These are phyloP conservation scores for Micrastur ruficollis DNA, from an alignment of 2,797 vertebrate species.

Conservation along the genomic window DNA sequence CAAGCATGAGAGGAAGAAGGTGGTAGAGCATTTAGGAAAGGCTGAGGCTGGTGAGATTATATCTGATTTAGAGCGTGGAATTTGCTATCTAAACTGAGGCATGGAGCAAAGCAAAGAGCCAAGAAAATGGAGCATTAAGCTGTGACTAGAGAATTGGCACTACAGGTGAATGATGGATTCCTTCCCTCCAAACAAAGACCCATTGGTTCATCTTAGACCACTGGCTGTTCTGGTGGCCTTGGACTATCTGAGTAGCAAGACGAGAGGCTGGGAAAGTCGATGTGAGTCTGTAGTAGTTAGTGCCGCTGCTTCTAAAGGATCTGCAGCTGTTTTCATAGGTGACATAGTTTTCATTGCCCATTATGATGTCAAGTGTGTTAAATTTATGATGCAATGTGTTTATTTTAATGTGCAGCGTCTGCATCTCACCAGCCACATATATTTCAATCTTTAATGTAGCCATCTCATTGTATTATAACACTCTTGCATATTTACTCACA, in stretches of 20 bases:
- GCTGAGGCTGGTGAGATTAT: neutral
- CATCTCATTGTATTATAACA: slow-evolving; percentile 9
- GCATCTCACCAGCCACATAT: slow-evolving; percentile 25
- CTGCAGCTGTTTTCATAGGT: slow-evolving; percentile 30
- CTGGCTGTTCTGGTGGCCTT: neutral
- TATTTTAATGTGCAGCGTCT: slow-evolving; percentile 39
- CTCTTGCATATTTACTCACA: slow-evolving; percentile 43
- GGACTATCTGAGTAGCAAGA: neutral
- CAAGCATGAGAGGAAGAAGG: neutral
- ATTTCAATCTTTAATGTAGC: slow-evolving; percentile 55
- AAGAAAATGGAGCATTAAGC: neutral
- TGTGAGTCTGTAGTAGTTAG: neutral
- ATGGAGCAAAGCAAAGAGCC: neutral
- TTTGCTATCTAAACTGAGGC: neutral
- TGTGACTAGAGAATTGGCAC: neutral
- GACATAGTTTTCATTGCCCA: slow-evolving; percentile 11
- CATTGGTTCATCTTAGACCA: neutral
- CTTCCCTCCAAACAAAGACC: neutral
- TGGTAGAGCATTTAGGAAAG: neutral
- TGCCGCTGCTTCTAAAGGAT: neutral
- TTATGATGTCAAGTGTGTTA: slow-evolving; percentile 31
- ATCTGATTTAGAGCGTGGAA: neutral
- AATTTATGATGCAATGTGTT: slow-evolving; percentile 50
- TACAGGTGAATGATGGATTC: neutral
- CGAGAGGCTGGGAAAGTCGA: neutral